Base-by-base conservation (phyloP, 2,888 invertebrate genomes). In the Uropetala carovei region DNA sequence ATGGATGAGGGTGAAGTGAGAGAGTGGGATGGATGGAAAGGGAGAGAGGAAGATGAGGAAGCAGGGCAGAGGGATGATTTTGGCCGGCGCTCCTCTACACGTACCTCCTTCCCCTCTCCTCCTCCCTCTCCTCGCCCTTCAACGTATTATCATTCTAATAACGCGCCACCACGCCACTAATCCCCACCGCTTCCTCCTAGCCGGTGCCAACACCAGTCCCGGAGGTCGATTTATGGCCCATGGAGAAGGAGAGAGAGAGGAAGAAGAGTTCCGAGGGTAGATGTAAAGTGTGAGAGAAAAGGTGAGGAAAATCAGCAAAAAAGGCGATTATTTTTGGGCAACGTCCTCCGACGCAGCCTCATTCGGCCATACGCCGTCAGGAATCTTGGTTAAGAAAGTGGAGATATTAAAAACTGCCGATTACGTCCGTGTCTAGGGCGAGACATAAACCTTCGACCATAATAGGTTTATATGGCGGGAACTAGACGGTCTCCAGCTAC, bases 151-250 rank as follows among this genome's bases (percentile, higher is more conserved):
- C 75, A 75, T 75, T 75, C 27, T 27, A 27, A 75, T 75, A 75
- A 75, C 75, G 22, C 75, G 22, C 11, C 75, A 10, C 22, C 22
- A 75, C 75, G 27, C 27, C 75, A 27, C 75, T 27, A 75, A 75
- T 22, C 75, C 27, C 22, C 22, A 22, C 59, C 30, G 82, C 82
- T 86, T 86, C 59, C 86, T 86, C 59, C 86, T 7, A 86, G 7
- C 27, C 86, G 30, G 86, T 59, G 86, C 86, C 86, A 86, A 86
- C 86, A 60, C 60, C 60, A 58, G 14, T 14, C 27, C 27, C 86
- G 16, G 59, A 86, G 60, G 59, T 30, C 30, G 86, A 86, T 86
- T 86, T 86, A 86, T 60, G 86, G 86, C 86, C 30, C 14, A 30
- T 13, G 16, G 82, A 27, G 82, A 82, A 14, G 18, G 82, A 60